Conservation (phyloP, 2,113 vertebrate species). For the Gopherus evgoodei region DNA sequence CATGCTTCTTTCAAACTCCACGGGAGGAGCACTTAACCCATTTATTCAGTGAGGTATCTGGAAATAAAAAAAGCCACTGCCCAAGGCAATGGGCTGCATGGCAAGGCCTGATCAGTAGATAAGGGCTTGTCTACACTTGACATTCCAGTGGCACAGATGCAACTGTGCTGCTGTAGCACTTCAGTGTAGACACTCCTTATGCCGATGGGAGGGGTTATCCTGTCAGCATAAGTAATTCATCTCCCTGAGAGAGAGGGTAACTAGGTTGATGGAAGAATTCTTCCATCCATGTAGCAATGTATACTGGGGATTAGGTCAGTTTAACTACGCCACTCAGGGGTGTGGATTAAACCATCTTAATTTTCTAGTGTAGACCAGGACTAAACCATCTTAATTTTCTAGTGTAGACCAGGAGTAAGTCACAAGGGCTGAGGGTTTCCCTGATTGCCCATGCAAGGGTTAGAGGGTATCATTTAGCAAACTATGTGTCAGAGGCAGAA, state of each 20-base stretch:
- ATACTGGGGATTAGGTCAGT: not conserved
- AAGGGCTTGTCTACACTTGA: not conserved
- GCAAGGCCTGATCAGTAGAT: not conserved
- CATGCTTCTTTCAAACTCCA: not conserved
- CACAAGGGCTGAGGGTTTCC: not conserved
- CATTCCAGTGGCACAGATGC: not conserved
- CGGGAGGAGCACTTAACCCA: not conserved
- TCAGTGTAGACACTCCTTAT: not conserved
- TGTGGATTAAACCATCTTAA: not conserved
- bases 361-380: not conserved
- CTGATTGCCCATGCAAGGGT: not conserved
- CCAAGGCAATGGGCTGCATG: fast-evolving
- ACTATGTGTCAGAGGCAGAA: not conserved
- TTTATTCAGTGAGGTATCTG: not conserved
- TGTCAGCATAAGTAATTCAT: not conserved
- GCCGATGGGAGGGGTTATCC: not conserved
- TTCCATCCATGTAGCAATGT: not conserved
- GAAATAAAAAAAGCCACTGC: not conserved
- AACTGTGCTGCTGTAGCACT: not conserved
- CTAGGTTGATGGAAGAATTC: not conserved
- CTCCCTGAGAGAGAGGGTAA: not conserved
- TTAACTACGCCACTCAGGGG: not conserved
- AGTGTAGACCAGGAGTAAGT: not conserved
- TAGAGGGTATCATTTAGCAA: not conserved
- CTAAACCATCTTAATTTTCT: not conserved